Base-by-base conservation (phyloP, 2,113 vertebrate genomes). In the Dasyurus viverrinus region DNA sequence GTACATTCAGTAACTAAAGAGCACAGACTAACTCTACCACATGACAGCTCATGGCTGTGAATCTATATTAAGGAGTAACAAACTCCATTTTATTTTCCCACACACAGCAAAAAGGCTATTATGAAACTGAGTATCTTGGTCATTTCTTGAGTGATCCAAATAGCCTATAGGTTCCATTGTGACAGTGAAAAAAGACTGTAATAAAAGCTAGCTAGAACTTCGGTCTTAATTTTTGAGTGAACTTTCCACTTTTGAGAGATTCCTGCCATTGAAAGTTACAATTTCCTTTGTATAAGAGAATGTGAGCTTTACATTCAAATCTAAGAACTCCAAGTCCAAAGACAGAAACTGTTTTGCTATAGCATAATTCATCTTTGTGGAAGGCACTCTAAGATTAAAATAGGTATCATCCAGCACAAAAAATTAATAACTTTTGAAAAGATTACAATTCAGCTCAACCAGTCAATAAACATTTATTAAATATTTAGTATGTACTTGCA, bases 151-250 rank as follows among this genome's bases (percentile, higher is more conserved):
- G 22, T 94, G 25, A 47, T 95, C 95, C n/a, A 97, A 96, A 96
- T 97, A 98, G 95, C 93, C 95, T 92, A 91, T 94, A 94, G 94
- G 96, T 0, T 48, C 94, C 95, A 96, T 93, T 95, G 76, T 94
- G 95, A 97, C 94, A 97, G 57, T 96, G 97, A 97, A 46, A 0
- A 96, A 97, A 94, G 47, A 97, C 90, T 93, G 95, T 92, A 97
- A 97, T 96, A 97, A 97, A 97, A 95, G 95, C 12, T 30, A 96
- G 48, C 50, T 94, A 95, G 93, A 98, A 93, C 96, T 98, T 98
- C 94, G 90, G 52, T 94, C 19, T 47, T 57, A n/a, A n/a, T 84
- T 97, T 97, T 94, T 68, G 94, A 96, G 54, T 97, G 89, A 94
- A 91, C 9, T 94, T 90, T 46, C 76, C 96, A 57, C 89, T 97